These are phyloP conservation scores for Callipepla squamata DNA, from an alignment of 2,113 vertebrate species.

Conservation along the genomic window DNA sequence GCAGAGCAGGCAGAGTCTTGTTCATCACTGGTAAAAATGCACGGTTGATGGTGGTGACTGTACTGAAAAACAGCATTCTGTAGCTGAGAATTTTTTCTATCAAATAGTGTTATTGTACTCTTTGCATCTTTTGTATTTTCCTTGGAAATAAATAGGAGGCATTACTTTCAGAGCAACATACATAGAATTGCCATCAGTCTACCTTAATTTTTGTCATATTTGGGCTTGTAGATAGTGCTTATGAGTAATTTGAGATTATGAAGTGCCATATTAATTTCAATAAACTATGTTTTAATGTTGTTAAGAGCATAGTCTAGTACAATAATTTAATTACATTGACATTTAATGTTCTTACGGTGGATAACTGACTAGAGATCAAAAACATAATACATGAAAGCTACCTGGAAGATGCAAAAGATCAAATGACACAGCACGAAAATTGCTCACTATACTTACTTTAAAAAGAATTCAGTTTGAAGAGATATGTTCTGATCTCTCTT, in stretches of 20 bases:
- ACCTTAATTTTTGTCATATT: background rate
- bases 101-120: background rate
- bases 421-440: background rate
- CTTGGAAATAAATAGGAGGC: background rate
- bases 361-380: conserved; percentile 58
- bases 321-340: conserved; percentile 44
- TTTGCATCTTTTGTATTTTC: background rate
- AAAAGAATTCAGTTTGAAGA: background rate
- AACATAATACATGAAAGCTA: conserved; percentile 30
- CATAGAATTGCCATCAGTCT: background rate
- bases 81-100: background rate
- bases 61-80: background rate
- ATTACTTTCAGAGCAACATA: background rate
- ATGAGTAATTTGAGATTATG: conserved; percentile 44
- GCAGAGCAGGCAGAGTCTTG: background rate
- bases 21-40: background rate
- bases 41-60: background rate
- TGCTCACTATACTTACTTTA: background rate
- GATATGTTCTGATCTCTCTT: background rate
- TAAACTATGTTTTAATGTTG: conserved; percentile 49
- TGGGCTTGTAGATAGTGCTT: conserved; percentile 16
- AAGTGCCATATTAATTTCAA: conserved; percentile 56
- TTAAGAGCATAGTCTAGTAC: conserved; percentile 55
- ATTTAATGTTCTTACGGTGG: conserved; percentile 55
- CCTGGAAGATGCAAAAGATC: conserved; percentile 27